Conservation (phyloP, 2,797 vertebrate species). For the Melopsittacus undulatus region DNA sequence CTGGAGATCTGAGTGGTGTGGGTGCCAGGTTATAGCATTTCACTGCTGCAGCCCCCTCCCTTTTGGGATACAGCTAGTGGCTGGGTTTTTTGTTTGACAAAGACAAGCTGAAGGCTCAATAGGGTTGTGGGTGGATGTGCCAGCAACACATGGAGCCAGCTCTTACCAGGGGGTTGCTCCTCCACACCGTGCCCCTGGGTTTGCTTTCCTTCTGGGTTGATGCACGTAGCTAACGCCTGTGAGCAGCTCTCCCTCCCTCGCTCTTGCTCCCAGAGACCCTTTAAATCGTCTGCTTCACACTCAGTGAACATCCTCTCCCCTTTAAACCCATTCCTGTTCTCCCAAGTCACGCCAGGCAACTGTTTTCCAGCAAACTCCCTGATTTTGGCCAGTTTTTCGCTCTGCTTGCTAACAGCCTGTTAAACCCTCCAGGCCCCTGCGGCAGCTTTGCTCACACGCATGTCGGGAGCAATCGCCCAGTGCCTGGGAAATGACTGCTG, state of each 20-base stretch:
- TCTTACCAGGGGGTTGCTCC: neutral
- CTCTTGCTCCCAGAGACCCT: neutral
- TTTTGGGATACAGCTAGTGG: neutral
- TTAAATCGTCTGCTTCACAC: neutral
- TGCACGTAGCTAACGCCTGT: neutral
- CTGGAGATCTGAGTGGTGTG: neutral
- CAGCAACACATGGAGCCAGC: neutral
- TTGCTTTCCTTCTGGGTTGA: neutral
- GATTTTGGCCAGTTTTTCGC: slow-evolving; percentile 14
- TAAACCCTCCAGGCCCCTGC: neutral
- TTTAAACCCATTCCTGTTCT: neutral
- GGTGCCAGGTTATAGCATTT: neutral
- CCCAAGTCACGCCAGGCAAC: neutral
- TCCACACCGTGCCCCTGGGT: neutral
- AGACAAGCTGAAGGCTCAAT: neutral
- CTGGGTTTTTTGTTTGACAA: neutral
- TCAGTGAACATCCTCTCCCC: neutral
- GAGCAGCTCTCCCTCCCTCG: neutral
- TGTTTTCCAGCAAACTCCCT: neutral
- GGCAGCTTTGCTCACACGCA: neutral
- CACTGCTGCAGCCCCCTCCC: neutral
- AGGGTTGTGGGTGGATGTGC: neutral
- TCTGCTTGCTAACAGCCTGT: neutral
- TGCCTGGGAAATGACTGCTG: neutral
- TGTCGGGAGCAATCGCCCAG: neutral